phyloP scores from a whole-genome alignment of 2,113 vertebrate species.

The Cyanoramphus novaezelandiae region DNA sequence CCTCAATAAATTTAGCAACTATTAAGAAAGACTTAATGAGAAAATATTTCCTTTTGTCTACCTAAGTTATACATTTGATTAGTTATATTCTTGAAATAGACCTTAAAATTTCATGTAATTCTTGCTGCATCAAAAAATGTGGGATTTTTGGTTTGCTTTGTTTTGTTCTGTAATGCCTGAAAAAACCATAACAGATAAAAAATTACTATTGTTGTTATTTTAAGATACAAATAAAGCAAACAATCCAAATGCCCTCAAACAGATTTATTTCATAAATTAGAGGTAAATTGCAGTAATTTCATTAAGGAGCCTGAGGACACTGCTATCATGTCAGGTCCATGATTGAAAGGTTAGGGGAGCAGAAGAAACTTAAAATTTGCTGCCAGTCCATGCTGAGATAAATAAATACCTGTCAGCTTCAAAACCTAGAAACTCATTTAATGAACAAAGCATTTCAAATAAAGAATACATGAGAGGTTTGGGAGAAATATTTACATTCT shows the following conservation, averaged over 20 bases:
- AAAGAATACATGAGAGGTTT: conserved; percentile 1
- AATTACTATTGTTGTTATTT: not conserved
- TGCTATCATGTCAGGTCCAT: not conserved
- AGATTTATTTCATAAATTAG: not conserved
- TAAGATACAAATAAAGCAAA: not conserved
- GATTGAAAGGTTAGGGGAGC: not conserved
- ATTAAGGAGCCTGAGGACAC: not conserved
- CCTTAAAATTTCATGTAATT: not conserved
- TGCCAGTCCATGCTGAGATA: not conserved
- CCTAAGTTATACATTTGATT: not conserved
- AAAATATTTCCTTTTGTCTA: not conserved
- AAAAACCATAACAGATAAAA: not conserved
- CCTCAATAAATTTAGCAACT: not conserved
- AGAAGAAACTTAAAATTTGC: not conserved
- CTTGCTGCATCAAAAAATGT: not conserved
- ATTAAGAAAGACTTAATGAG: not conserved
- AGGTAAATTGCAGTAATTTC: not conserved
- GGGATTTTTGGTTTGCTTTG: not conserved
- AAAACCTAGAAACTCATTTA: conserved; percentile 6
- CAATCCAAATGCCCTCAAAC: not conserved
- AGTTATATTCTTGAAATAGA: not conserved
- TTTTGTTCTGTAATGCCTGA: not conserved
- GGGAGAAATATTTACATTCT: conserved; percentile 1
- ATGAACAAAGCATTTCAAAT: conserved; percentile 27
- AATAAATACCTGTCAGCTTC: conserved; percentile 1